These are phyloP conservation scores for Mythimna albipuncta DNA, from an alignment of 2,888 invertebrate species.

Conservation along the genomic window DNA sequence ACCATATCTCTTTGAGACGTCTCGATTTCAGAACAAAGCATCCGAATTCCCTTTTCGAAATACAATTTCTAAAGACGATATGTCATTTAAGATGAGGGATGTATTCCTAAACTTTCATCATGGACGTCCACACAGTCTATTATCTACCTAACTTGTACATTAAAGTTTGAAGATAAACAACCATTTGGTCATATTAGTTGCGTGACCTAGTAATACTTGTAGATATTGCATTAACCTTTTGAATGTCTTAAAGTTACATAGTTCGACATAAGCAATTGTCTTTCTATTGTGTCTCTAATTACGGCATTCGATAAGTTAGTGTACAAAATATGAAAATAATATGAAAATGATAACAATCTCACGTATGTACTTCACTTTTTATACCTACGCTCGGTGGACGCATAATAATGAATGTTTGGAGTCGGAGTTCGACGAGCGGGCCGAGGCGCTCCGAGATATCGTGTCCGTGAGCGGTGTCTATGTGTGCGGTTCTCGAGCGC, in stretches of 20 bases:
- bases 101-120: conserved; percentile 39
- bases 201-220: conserved; percentile 3
- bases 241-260: too few species aligned
- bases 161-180: conserved; percentile 41
- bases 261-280: too few species aligned
- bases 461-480: too few species aligned
- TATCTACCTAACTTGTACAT: conserved; percentile 39
- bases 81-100: conserved; percentile 52
- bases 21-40: conserved; percentile 37
- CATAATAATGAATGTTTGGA: too few species aligned
- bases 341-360: neutral
- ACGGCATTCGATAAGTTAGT: too few species aligned
- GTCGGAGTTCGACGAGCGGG: too few species aligned
- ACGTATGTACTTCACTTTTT: too few species aligned
- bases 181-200: conserved; percentile 18
- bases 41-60: conserved; percentile 36
- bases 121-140: conserved; percentile 28
- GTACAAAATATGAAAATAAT: neutral
- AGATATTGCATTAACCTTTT: neutral
- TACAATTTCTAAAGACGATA: conserved; percentile 51
- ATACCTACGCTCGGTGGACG: too few species aligned
- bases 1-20: conserved; percentile 7
- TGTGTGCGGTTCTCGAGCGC: too few species aligned
- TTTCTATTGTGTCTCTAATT: too few species aligned
- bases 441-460: too few species aligned